Percentiles rank a stretch among this genome's conserved stretches.
Conservation (phyloP, 1,140 invertebrate species). For the Periplaneta americana region DNA sequence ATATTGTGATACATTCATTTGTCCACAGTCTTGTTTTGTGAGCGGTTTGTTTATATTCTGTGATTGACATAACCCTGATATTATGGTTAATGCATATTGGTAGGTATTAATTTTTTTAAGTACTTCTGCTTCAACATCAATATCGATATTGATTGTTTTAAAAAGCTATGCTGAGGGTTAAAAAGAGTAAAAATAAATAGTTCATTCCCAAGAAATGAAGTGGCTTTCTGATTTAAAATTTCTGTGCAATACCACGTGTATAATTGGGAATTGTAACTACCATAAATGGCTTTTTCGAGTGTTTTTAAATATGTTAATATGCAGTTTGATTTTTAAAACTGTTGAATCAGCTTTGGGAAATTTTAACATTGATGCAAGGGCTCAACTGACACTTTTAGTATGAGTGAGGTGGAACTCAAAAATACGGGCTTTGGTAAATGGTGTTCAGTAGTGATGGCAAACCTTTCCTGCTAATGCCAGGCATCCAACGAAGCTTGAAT, state of each 20-base stretch:
- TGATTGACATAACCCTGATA: neutral
- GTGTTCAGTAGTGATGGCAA: neutral
- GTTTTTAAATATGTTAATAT: neutral
- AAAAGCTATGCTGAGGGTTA: conserved; percentile 4
- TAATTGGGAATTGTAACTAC: too few species aligned
- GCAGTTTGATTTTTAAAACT: neutral
- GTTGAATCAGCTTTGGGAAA: too few species aligned
- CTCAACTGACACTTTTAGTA: neutral
- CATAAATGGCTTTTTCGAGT: too few species aligned
- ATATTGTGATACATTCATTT: neutral
- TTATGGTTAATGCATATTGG: neutral
- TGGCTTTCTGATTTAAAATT: neutral
- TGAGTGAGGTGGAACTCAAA: neutral
- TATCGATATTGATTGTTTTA: conserved; percentile 7
- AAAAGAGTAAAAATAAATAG: conserved; percentile 2
- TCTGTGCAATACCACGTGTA: neutral
- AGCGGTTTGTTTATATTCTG: neutral
- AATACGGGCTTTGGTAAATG: neutral
- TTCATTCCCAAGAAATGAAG: conserved; percentile 2
- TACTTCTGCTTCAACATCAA: neutral
- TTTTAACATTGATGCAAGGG: too few species aligned
- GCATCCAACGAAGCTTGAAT: neutral
- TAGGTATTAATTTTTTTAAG: neutral
- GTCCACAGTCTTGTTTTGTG: neutral
- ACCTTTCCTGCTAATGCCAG: neutral